phyloP scores from a whole-genome alignment of 2,797 vertebrate species.

The Picus viridis region DNA sequence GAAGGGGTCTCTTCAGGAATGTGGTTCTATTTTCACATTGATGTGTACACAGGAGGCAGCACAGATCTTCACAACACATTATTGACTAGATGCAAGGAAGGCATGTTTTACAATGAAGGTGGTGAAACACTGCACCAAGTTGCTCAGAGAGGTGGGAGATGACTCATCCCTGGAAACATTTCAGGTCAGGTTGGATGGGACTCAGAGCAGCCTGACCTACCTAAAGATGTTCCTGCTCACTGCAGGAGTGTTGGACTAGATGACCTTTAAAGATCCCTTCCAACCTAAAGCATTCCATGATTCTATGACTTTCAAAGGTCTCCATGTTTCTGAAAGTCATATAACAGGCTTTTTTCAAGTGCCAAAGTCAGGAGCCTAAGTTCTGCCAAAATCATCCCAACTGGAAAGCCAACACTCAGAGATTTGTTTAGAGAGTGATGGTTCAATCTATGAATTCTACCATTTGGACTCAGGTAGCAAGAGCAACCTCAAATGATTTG shows the following conservation, averaged over 20 bases:
- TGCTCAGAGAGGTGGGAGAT: no score
- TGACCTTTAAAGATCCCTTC: no score
- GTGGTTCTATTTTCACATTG: background rate
- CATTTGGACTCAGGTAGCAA: background rate
- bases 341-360: background rate
- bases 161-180: no score
- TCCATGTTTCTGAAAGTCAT: background rate
- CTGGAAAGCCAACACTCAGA: background rate
- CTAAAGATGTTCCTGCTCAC: no score
- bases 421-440: background rate
- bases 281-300: no score
- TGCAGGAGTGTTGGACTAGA: no score
- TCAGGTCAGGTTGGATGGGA: no score
- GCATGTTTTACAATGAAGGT: no score
- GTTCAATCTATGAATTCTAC: background rate
- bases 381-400: background rate
- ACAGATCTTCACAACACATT: rapidly evolving
- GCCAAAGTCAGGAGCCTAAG: background rate
- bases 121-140: no score
- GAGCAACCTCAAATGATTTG: background rate
- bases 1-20: background rate
- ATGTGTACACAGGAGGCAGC: rapidly evolving
- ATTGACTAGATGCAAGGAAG: no score
- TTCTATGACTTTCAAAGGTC: background rate
- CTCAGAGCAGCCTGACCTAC: no score